These are phyloP conservation scores for Cichlasoma orientale DNA, from an alignment of 2,797 vertebrate genomes.

Conservation along the genomic window DNA sequence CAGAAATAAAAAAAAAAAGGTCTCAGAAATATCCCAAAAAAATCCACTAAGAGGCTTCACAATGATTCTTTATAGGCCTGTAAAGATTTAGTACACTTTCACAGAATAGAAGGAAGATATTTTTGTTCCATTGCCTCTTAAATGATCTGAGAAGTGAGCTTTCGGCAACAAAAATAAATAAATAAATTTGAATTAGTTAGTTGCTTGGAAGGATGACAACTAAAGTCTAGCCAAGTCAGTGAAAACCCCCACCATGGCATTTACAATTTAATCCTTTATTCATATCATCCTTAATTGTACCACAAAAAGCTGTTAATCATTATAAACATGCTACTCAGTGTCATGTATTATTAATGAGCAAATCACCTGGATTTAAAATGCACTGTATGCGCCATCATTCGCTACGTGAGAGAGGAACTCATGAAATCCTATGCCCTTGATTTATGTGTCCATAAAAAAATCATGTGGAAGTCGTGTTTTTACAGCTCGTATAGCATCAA, in stretches of 20 bases:
- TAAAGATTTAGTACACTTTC: neutral
- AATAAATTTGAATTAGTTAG: neutral
- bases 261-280: neutral
- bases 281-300: neutral
- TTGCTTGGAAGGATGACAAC: neutral
- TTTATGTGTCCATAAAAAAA: conserved; percentile 33
- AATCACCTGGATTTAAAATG: conserved; percentile 33
- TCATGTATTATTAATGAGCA: conserved; percentile 28
- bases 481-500: conserved; percentile 11
- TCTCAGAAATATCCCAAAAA: neutral
- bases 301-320: neutral
- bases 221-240: neutral
- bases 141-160: neutral
- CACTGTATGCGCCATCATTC: conserved; percentile 5
- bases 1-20: neutral
- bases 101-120: neutral
- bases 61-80: neutral
- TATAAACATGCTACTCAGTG: neutral
- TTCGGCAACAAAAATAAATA: neutral
- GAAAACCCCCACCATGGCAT: neutral
- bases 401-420: conserved; percentile 10
- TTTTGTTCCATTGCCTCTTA: neutral
- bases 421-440: conserved; percentile 2
- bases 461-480: neutral
- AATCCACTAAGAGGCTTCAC: neutral